A percentile compares a stretch with the other conserved stretches of the same genome.
These are phyloP conservation scores for Brachypodius melanocephalos DNA, from an alignment of 2,113 vertebrate genomes.

Conservation along the genomic window DNA sequence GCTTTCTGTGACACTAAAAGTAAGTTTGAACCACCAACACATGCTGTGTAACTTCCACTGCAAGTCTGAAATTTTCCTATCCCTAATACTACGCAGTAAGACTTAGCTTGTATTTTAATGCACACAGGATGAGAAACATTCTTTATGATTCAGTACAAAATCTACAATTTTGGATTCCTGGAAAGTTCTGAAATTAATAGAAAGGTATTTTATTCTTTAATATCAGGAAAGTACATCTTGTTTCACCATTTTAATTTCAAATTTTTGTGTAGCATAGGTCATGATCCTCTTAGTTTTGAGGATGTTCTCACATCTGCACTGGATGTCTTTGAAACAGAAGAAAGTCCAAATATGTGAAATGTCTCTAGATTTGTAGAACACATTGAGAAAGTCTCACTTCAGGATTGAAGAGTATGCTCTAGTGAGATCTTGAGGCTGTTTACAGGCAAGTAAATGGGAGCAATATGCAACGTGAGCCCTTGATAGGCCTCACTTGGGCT, in stretches of 20 bases:
- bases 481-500: not conserved
- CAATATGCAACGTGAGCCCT: not conserved
- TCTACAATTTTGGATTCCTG: not conserved
- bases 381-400: not conserved
- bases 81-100: not conserved
- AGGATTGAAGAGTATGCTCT: not conserved
- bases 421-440: not conserved
- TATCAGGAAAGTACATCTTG: not conserved
- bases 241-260: not conserved
- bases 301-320: not conserved
- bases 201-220: not conserved
- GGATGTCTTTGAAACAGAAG: not conserved
- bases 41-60: not conserved
- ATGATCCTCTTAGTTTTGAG: not conserved
- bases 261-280: not conserved
- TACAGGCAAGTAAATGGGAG: not conserved
- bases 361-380: not conserved
- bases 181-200: not conserved
- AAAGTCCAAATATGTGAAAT: not conserved
- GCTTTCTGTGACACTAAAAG: not conserved
- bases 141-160: not conserved
- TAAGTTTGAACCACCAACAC: not conserved
- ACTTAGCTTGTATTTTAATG: not conserved
- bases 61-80: not conserved
- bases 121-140: not conserved